Evolutionary conservation across 2,888 invertebrate genomes (phyloP).

Genomic region (Smittia sp.): DNA sequence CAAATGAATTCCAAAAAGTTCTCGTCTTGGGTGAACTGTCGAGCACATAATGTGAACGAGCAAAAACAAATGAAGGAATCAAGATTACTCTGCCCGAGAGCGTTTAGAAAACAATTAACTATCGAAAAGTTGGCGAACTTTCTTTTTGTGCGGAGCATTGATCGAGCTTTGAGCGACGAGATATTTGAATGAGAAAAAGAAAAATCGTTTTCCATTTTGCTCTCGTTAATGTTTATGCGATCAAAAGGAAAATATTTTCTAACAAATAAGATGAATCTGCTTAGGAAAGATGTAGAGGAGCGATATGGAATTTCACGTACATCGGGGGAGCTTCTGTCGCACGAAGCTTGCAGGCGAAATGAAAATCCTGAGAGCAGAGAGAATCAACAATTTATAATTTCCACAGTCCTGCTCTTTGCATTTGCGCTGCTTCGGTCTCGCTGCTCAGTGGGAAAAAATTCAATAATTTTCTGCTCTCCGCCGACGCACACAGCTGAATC

Average conservation of each 20-base stretch:
- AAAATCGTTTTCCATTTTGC: conserved; percentile 17
- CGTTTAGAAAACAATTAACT: background rate
- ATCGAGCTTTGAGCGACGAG: background rate
- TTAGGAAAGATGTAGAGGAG: background rate
- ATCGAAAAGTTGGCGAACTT: background rate
- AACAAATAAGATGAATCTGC: conserved; percentile 31
- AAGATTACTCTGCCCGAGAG: background rate
- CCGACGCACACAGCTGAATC: conserved; percentile 4
- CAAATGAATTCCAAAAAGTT: conserved; percentile 10
- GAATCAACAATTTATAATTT: conserved; percentile 18
- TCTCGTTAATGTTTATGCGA: conserved; percentile 14
- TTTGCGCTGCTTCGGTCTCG: background rate
- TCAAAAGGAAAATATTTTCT: conserved; percentile 19
- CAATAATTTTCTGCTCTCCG: conserved; percentile 1
- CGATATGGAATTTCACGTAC: background rate
- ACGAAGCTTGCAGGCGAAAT: background rate
- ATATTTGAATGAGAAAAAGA: background rate
- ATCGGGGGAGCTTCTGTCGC: background rate
- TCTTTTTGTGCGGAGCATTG: too few species aligned
- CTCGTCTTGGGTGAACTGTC: background rate
- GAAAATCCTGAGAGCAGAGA: background rate
- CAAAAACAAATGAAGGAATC: background rate
- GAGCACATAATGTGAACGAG: background rate
- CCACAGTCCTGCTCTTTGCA: background rate
- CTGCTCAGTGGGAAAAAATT: background rate